These are phyloP conservation scores for Drosophila conformis DNA, from an alignment of 2,888 invertebrate genomes.

Conservation along the genomic window DNA sequence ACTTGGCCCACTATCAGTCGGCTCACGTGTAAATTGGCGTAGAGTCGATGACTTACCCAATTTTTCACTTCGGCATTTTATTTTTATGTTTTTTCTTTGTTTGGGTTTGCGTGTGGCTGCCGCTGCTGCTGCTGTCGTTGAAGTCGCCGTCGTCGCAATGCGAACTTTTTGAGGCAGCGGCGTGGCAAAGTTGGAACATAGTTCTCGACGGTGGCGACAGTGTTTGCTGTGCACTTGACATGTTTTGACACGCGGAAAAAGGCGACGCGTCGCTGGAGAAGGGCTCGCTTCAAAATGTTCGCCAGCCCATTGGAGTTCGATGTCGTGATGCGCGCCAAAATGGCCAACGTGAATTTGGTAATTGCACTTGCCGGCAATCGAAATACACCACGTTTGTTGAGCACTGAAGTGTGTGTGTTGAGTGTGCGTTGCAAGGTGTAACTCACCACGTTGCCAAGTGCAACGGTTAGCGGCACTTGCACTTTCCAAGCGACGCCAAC, in stretches of 20 bases:
- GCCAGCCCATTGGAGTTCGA: slow-evolving; percentile 66
- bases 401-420: not conserved
- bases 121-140: slow-evolving; percentile 17
- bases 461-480: slow-evolving; percentile 62
- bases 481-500: slow-evolving; percentile 67
- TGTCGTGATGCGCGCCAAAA: slow-evolving; percentile 74
- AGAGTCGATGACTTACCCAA: slow-evolving; percentile 59
- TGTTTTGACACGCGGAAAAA: slow-evolving; percentile 72
- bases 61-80: slow-evolving; percentile 55
- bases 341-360: slow-evolving; percentile 68
- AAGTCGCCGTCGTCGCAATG: slow-evolving; percentile 64
- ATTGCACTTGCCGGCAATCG: slow-evolving; percentile 38
- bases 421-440: slow-evolving; percentile 45
- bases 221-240: slow-evolving; percentile 77
- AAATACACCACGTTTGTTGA: slow-evolving; percentile 24
- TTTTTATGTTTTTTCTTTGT: not conserved
- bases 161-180: slow-evolving; percentile 56
- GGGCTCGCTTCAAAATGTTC: slow-evolving; percentile 52
- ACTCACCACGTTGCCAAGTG: slow-evolving; percentile 47
- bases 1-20: slow-evolving; percentile 14
- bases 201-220: slow-evolving; percentile 70
- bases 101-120: slow-evolving; percentile 60
- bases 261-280: slow-evolving; percentile 43
- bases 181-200: slow-evolving; percentile 65
- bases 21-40: slow-evolving; percentile 38